Conservation (phyloP, 2,797 vertebrate species). For the Furcifer pardalis region DNA sequence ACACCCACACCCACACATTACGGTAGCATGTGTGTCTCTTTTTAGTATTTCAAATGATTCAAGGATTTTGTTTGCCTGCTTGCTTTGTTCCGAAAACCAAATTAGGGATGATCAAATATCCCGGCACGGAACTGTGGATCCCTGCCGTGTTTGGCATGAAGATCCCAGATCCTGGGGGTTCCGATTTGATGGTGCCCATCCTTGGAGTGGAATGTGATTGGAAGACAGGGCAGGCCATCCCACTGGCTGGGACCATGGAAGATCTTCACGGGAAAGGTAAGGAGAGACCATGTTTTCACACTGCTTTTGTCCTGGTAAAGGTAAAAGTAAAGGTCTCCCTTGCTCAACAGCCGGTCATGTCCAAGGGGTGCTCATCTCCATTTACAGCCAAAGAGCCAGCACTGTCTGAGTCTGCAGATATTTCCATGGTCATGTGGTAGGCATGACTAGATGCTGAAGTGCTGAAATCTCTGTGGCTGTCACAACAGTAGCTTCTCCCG, state of each 20-base stretch:
- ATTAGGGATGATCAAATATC: slow-evolving; percentile 81
- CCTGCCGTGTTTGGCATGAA: slow-evolving; percentile 86
- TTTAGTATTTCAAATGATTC: background rate
- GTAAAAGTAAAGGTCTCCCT: too few species aligned
- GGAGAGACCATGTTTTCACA: fast-evolving
- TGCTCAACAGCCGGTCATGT: too few species aligned
- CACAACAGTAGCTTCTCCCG: too few species aligned
- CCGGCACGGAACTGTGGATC: slow-evolving; percentile 76
- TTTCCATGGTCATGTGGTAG: too few species aligned
- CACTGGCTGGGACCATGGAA: slow-evolving; percentile 88
- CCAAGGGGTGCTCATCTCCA: too few species aligned
- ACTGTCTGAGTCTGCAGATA: too few species aligned
- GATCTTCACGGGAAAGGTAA: slow-evolving; percentile 86
- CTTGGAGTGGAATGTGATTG: slow-evolving; percentile 83
- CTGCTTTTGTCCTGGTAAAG: too few species aligned
- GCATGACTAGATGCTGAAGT: too few species aligned
- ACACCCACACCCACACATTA: too few species aligned
- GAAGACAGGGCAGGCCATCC: slow-evolving; percentile 70
- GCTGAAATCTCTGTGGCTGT: too few species aligned
- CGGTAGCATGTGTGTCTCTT: background rate
- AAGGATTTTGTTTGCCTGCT: background rate
- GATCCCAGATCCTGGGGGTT: slow-evolving; percentile 88
- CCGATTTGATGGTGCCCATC: slow-evolving; percentile 84
- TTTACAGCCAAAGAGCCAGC: too few species aligned
- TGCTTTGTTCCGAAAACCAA: background rate